Evolutionary conservation across 1,140 invertebrate genomes (phyloP).

Genomic region (Capitella teleta): DNA sequence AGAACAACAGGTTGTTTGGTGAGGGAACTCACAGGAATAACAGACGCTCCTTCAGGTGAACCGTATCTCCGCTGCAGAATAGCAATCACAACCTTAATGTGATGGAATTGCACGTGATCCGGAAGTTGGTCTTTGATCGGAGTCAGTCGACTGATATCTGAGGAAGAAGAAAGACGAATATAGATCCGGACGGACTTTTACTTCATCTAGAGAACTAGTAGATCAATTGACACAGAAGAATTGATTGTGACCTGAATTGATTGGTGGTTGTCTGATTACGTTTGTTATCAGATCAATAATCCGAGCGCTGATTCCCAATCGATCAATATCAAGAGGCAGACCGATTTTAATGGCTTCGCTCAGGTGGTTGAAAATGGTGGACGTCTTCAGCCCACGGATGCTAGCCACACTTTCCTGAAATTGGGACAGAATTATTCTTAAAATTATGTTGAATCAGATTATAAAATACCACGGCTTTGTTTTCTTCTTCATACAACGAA

Average conservation of each 20-base stretch:
- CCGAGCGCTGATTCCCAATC: constrained; percentile 23
- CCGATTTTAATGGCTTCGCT: constrained; percentile 35
- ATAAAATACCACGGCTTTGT: constrained; percentile 6
- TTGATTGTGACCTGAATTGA: constrained; percentile 32
- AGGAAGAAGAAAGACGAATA: constrained; percentile 1
- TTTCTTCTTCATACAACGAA: constrained; percentile 7
- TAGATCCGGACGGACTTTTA: background rate
- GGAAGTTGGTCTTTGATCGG: constrained; percentile 41
- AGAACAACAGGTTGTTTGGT: no score
- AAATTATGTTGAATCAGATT: background rate
- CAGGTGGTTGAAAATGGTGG: constrained; percentile 32
- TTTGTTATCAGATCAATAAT: constrained; percentile 25
- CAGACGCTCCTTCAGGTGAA: no score
- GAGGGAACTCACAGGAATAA: no score
- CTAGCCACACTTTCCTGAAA: constrained; percentile 27
- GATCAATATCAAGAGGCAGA: constrained; percentile 23
- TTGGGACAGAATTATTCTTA: no score
- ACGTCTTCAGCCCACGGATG: constrained; percentile 20
- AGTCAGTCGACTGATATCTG: constrained; percentile 25
- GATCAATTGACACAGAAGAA: constrained; percentile 3
- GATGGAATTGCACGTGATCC: constrained; percentile 31
- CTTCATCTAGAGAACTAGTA: background rate
- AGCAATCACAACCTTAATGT: constrained; percentile 38
- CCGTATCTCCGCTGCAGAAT: no score
- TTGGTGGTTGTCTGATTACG: constrained; percentile 29